phyloP scores from a whole-genome alignment of 2,113 vertebrate species.

The Corythoichthys intestinalis region DNA sequence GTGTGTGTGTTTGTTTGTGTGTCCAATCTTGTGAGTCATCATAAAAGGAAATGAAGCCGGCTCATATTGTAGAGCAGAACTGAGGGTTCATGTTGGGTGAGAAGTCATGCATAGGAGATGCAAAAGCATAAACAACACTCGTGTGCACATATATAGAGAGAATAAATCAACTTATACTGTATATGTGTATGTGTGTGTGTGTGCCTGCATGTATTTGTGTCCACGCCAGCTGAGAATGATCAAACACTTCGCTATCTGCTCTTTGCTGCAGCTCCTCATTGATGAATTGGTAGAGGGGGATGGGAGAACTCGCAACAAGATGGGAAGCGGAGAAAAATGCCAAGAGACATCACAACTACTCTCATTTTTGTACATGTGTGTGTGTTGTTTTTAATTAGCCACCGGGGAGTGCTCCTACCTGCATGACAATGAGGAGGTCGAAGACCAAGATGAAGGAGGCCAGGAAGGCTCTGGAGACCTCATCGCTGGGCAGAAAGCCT shows the following conservation, averaged over 20 bases:
- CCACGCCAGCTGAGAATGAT: constrained; percentile 42
- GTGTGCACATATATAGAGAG: constrained; percentile 15
- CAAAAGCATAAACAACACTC: constrained; percentile 36
- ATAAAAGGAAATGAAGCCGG: constrained; percentile 47
- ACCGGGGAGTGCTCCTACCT: constrained; percentile 76
- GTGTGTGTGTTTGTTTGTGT: background rate
- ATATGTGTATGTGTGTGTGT: constrained; percentile 10
- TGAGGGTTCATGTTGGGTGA: constrained; percentile 16
- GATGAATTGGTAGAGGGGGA: constrained; percentile 41
- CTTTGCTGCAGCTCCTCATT: constrained; percentile 53
- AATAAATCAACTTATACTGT: constrained; percentile 8
- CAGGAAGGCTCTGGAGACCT: constrained; percentile 95
- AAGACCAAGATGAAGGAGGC: constrained; percentile 98
- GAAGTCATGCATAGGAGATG: constrained; percentile 10
- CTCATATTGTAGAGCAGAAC: constrained; percentile 13
- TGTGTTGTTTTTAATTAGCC: constrained; percentile 61
- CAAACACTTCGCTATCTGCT: constrained; percentile 42
- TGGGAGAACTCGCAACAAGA: constrained; percentile 21
- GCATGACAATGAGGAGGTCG: constrained; percentile 99
- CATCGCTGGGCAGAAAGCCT: constrained; percentile 95
- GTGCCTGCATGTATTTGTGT: constrained; percentile 22
- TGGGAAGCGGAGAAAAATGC: constrained; percentile 25
- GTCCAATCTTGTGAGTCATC: constrained; percentile 50
- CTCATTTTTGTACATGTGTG: background rate
- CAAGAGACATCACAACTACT: constrained; percentile 39